phyloP scores from a whole-genome alignment of 2,888 invertebrate species.

The Lasioglossum malachurum region DNA sequence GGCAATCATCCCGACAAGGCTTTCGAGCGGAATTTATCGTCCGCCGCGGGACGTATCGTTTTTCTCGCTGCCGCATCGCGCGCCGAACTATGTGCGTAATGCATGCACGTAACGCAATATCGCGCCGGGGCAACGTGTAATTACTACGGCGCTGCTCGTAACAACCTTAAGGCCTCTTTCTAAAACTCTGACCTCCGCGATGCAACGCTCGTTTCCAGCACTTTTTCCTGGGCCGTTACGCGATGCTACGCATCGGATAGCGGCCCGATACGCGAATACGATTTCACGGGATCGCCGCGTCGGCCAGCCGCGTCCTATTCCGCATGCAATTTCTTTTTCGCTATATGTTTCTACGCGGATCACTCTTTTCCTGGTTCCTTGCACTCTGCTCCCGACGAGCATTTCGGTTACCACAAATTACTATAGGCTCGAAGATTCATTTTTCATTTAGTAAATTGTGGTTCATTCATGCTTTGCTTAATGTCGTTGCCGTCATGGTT shows the following conservation, averaged over 20 bases:
- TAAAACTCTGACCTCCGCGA: conserved; percentile 74
- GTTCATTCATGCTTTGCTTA: no score
- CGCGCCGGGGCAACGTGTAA: conserved; percentile 70
- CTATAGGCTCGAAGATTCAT: no score
- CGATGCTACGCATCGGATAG: conserved; percentile 26
- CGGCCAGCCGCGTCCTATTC: not conserved
- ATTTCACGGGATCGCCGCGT: conserved; percentile 11
- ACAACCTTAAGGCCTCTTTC: conserved; percentile 65
- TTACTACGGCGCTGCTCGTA: conserved; percentile 71
- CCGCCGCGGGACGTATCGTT: conserved; percentile 47
- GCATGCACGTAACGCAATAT: conserved; percentile 70
- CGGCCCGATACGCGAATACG: conserved; percentile 13
- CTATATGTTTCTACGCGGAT: not conserved
- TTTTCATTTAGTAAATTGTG: no score
- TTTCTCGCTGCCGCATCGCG: conserved; percentile 40
- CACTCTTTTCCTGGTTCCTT: conserved; percentile 1
- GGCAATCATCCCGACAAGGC: conserved; percentile 33
- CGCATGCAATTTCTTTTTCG: conserved; percentile 9
- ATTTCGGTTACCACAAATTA: not conserved
- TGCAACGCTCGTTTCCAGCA: conserved; percentile 38
- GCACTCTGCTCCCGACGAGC: not conserved
- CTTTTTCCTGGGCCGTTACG: conserved; percentile 22
- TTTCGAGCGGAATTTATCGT: conserved; percentile 53
- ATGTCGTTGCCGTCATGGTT: no score
- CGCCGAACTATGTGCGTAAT: conserved; percentile 53